Percentiles rank a stretch among this genome's conserved stretches.
phyloP scores from a whole-genome alignment of 2,888 invertebrate species.

The Brenthis ino region DNA sequence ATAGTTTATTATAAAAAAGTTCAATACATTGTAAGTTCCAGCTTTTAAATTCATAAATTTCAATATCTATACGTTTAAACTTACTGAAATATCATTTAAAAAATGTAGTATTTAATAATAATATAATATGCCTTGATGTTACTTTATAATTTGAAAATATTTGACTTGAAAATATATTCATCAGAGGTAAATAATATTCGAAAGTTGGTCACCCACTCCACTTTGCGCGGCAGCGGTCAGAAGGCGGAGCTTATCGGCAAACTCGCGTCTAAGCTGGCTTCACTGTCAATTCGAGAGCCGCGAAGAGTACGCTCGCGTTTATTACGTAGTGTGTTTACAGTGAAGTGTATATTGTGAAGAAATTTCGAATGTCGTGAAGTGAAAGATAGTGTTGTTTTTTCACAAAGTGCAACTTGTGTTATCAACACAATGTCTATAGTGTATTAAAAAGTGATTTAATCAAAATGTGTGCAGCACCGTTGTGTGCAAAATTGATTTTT shows the following conservation, averaged over 20 bases:
- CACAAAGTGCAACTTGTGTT: constrained; percentile 69
- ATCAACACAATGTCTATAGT: constrained; percentile 67
- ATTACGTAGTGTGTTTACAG: constrained; percentile 80
- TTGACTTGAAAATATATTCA: neutral
- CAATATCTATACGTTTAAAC: too few species aligned
- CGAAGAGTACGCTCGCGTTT: constrained; percentile 79
- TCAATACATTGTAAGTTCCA: too few species aligned
- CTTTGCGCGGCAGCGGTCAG: constrained; percentile 83
- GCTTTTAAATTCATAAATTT: too few species aligned
- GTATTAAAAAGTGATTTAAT: constrained; percentile 68
- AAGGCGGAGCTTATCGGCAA: constrained; percentile 82
- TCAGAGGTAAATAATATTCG: constrained; percentile 23
- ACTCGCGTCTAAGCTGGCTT: constrained; percentile 80
- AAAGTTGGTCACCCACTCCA: constrained; percentile 68
- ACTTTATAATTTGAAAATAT: neutral
- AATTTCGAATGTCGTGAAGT: constrained; percentile 80
- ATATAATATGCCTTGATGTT: neutral
- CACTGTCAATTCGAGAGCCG: constrained; percentile 82
- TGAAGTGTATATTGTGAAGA: constrained; percentile 79
- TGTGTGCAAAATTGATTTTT: constrained; percentile 82
- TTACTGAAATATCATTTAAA: too few species aligned
- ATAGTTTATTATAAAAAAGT: neutral
- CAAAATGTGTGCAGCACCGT: constrained; percentile 80
- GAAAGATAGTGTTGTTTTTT: constrained; percentile 74
- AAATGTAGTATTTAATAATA: too few species aligned